Evolutionary conservation across 2,797 vertebrate species (phyloP).

Genomic region (Rhodeus uyekii): DNA sequence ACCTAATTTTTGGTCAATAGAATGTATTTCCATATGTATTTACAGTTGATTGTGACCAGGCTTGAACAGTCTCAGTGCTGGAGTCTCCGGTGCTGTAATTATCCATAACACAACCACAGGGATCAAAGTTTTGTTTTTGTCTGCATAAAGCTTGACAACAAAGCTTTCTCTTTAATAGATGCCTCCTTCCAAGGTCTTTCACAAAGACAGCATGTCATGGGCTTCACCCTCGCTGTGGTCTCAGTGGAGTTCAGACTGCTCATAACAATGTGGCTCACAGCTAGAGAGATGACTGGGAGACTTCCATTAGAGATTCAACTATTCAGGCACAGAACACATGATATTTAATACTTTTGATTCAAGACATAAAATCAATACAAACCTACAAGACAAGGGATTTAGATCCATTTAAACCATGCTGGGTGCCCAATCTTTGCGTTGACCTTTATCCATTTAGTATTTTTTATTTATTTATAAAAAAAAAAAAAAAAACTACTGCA

Average conservation of each 20-base stretch:
- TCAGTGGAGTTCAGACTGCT: background rate
- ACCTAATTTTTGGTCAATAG: constrained; percentile 52
- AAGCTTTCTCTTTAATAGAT: constrained; percentile 21
- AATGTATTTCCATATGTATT: constrained; percentile 34
- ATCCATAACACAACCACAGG: constrained; percentile 17
- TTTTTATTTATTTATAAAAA: background rate
- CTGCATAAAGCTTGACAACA: constrained; percentile 19
- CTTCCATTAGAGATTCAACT: constrained; percentile 18
- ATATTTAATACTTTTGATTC: constrained; percentile 36
- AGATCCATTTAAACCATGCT: constrained; percentile 8
- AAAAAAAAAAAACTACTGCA: background rate
- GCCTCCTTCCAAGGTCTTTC: background rate
- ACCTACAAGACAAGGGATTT: background rate
- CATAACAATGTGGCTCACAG: constrained; percentile 12
- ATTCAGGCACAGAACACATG: background rate
- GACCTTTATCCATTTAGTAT: background rate
- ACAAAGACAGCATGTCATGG: background rate
- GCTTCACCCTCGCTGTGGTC: background rate
- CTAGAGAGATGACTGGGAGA: background rate
- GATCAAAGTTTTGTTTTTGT: constrained; percentile 20
- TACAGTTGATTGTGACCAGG: background rate
- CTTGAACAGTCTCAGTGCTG: background rate
- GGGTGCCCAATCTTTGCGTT: constrained; percentile 9
- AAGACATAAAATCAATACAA: constrained; percentile 40
- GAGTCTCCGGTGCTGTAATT: constrained; percentile 43